These are phyloP conservation scores for Cyrtorhinus lividipennis DNA, from an alignment of 1,140 invertebrate genomes.

Conservation along the genomic window DNA sequence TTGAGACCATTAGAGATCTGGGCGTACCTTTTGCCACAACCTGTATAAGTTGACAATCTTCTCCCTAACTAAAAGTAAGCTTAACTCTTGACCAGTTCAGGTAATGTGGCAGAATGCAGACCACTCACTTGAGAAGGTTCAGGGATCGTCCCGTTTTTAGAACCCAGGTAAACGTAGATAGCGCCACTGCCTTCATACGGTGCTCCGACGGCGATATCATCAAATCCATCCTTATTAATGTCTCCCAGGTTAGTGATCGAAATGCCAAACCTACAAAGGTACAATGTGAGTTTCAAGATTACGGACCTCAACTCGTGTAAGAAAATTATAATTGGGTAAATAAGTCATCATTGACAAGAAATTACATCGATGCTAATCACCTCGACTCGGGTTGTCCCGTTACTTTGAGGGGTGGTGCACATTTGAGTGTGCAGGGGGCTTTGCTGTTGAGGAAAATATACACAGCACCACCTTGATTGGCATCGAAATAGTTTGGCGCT, in stretches of 20 bases:
- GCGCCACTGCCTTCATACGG: constrained; percentile 73
- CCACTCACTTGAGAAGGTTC: constrained; percentile 54
- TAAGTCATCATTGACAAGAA: no score
- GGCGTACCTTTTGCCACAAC: no score
- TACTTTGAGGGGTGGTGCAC: constrained; percentile 40
- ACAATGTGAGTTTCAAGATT: background rate
- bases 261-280: constrained; percentile 58
- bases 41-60: no score
- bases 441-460: constrained; percentile 64
- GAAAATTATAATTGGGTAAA: no score
- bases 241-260: constrained; percentile 74
- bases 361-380: no score
- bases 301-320: no score
- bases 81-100: no score
- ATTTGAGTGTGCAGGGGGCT: constrained; percentile 27
- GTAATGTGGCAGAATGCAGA: no score
- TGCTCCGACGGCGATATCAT: constrained; percentile 81
- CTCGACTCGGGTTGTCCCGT: constrained; percentile 56
- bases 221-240: constrained; percentile 78
- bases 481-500: constrained; percentile 79
- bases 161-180: constrained; percentile 78
- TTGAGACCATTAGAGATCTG: no score
- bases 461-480: constrained; percentile 69
- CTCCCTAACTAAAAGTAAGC: no score
- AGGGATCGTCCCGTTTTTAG: constrained; percentile 50